Evolutionary conservation across 2,888 invertebrate species (phyloP).

Genomic region (Trissolcus brochymenae): DNA sequence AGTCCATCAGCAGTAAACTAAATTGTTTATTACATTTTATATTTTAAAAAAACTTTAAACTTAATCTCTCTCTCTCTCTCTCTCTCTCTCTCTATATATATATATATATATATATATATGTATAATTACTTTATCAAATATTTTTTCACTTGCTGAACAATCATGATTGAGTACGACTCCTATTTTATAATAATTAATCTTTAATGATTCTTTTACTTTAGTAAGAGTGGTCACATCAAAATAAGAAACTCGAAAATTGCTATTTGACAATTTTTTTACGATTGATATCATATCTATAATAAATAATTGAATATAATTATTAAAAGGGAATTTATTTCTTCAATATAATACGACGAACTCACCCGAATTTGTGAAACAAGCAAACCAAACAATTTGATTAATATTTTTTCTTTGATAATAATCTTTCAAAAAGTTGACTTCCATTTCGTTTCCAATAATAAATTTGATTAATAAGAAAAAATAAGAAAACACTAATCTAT

Average conservation of each 20-base stretch:
- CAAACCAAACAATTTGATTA: slow-evolving; percentile 59
- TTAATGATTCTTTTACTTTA: slow-evolving; percentile 47
- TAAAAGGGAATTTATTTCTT: background rate
- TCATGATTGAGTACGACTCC: slow-evolving; percentile 67
- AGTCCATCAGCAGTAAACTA: slow-evolving; percentile 62
- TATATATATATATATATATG: no score
- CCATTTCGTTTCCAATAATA: no score
- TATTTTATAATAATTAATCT: slow-evolving; percentile 65
- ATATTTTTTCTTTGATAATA: slow-evolving; percentile 60
- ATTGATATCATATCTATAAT: background rate
- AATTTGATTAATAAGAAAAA: no score
- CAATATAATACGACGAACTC: background rate
- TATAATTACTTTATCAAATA: slow-evolving; percentile 62
- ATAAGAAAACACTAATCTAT: no score
- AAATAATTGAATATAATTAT: background rate
- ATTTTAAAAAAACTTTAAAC: no score
- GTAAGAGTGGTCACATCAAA: slow-evolving; percentile 53
- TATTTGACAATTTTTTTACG: background rate
- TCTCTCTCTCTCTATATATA: no score
- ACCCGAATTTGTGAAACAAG: slow-evolving; percentile 60
- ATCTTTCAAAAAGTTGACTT: slow-evolving; percentile 44
- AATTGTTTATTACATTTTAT: background rate
- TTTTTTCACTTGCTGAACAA: slow-evolving; percentile 60
- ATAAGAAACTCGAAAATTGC: slow-evolving; percentile 54
- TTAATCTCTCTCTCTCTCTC: no score